Percentiles rank a stretch among this genome's conserved stretches.
These are phyloP conservation scores for Quiscalus mexicanus DNA, from an alignment of 2,113 vertebrate genomes.

Conservation along the genomic window DNA sequence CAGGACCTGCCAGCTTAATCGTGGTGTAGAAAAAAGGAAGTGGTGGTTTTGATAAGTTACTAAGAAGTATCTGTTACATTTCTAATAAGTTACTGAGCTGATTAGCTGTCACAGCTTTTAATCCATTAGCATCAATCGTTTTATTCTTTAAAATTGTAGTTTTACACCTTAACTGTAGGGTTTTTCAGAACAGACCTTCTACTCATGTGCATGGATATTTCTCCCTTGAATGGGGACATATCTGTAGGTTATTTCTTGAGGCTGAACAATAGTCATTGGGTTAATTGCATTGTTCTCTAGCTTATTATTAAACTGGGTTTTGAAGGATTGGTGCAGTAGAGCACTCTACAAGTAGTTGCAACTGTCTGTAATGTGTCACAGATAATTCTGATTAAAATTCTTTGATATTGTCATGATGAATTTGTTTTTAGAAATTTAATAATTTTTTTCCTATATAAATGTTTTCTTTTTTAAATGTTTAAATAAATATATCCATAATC, in stretches of 20 bases:
- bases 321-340: not conserved
- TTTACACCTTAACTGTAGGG: fast-evolving
- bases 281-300: not conserved
- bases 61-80: fast-evolving
- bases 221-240: fast-evolving
- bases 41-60: fast-evolving
- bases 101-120: fast-evolving
- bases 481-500: no score
- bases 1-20: fast-evolving
- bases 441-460: fast-evolving
- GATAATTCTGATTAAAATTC: not conserved
- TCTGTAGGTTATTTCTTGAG: not conserved
- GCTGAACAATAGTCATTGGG: fast-evolving
- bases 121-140: fast-evolving
- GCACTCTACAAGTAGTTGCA: fast-evolving
- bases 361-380: fast-evolving
- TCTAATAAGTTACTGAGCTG: fast-evolving
- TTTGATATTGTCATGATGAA: fast-evolving
- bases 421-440: not conserved
- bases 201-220: fast-evolving
- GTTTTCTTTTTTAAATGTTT: fast-evolving
- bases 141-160: fast-evolving
- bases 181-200: fast-evolving
- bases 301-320: fast-evolving
- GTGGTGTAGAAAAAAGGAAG: fast-evolving